Conservation (phyloP, 2,888 invertebrate species). For the Autographa pulchrina region DNA sequence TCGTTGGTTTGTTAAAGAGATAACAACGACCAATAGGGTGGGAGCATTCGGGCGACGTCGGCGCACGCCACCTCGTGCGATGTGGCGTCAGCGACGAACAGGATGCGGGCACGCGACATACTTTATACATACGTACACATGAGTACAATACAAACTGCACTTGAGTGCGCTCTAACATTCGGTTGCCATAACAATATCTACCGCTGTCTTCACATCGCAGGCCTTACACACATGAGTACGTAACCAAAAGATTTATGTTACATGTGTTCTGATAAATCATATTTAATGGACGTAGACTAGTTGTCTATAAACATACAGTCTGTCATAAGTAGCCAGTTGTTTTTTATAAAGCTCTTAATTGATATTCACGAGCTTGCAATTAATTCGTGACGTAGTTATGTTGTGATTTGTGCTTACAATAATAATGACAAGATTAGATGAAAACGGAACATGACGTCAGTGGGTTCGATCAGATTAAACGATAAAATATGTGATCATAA, state of each 20-base stretch:
- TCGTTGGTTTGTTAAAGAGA: slow-evolving; percentile 79
- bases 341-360: slow-evolving; percentile 40
- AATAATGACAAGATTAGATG: slow-evolving; percentile 50
- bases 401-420: slow-evolving; percentile 44
- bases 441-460: slow-evolving; percentile 56
- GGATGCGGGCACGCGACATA: slow-evolving; percentile 84
- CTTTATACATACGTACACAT: slow-evolving; percentile 61
- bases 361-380: slow-evolving; percentile 50
- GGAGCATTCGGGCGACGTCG: slow-evolving; percentile 78
- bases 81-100: slow-evolving; percentile 84
- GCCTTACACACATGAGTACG: slow-evolving; percentile 16
- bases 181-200: slow-evolving; percentile 66
- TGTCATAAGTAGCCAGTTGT: slow-evolving; percentile 34
- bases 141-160: slow-evolving; percentile 58
- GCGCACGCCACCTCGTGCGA: slow-evolving; percentile 81
- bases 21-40: slow-evolving; percentile 84
- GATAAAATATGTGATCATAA: slow-evolving; percentile 3
- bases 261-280: slow-evolving; percentile 31
- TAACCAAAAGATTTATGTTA: slow-evolving; percentile 28
- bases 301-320: slow-evolving; percentile 29
- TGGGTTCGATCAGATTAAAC: slow-evolving; percentile 41
- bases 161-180: slow-evolving; percentile 48
- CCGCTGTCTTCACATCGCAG: slow-evolving; percentile 28
- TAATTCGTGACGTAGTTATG: slow-evolving; percentile 55
- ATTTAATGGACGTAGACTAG: slow-evolving; percentile 11